Evolutionary conservation across 2,797 vertebrate species (phyloP).

Genomic region (Ceyx erithaca): DNA sequence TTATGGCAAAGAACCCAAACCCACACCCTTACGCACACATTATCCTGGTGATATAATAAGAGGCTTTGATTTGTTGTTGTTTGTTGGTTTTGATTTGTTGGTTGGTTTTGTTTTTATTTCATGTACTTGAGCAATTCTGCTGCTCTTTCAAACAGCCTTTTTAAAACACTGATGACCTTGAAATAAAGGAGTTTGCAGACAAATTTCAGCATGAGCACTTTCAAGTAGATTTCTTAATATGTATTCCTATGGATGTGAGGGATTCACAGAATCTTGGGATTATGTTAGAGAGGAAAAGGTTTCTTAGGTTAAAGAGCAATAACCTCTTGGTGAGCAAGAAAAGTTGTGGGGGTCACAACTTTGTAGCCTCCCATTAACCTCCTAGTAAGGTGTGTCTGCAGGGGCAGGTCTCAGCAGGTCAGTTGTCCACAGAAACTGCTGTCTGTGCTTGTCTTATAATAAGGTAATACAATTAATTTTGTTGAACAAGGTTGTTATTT

Average conservation of each 20-base stretch:
- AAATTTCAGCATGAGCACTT: slow-evolving; percentile 11
- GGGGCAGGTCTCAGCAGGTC: background rate
- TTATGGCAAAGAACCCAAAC: background rate
- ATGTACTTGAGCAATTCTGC: background rate
- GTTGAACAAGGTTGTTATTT: background rate
- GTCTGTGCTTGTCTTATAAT: background rate
- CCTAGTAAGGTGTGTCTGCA: background rate
- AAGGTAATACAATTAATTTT: background rate
- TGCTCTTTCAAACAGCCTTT: background rate
- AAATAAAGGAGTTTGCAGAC: background rate
- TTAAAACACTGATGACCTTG: background rate
- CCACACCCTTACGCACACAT: background rate
- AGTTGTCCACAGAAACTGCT: background rate
- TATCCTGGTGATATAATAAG: background rate
- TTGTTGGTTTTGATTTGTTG: background rate
- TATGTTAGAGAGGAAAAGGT: background rate
- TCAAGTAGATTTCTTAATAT: slow-evolving; percentile 15
- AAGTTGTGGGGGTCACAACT: background rate
- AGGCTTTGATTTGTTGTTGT: background rate
- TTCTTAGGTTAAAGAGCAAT: background rate
- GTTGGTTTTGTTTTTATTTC: background rate
- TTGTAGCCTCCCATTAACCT: background rate
- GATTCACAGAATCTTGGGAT: background rate
- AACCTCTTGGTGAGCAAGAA: background rate
- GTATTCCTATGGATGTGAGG: background rate